Conservation (phyloP, 2,888 invertebrate genomes). For the Polia nebulosa region DNA sequence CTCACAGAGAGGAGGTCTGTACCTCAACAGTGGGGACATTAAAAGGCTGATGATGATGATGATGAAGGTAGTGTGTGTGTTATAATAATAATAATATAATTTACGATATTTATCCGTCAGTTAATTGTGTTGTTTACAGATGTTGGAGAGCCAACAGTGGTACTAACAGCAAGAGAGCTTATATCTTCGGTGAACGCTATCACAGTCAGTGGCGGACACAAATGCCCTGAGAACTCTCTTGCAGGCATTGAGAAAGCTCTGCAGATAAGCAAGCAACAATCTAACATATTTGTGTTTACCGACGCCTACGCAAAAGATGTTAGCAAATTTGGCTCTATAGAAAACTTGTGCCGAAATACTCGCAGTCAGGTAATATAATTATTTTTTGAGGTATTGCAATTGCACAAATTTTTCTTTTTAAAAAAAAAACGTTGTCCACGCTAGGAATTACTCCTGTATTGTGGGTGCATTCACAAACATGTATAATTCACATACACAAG, state of each 20-base stretch:
- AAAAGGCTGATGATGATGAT: no score
- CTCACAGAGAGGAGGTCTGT: no score
- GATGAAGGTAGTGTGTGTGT: no score
- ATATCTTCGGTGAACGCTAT: conserved; percentile 62
- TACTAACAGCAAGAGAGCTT: conserved; percentile 52
- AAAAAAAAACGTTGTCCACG: no score
- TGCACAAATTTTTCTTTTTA: neutral
- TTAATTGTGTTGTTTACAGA: conserved; percentile 59
- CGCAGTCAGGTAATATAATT: conserved; percentile 70
- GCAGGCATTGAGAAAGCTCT: conserved; percentile 78
- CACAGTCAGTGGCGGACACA: conserved; percentile 65
- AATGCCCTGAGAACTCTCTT: conserved; percentile 80
- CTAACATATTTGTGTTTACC: conserved; percentile 79
- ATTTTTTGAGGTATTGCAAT: neutral
- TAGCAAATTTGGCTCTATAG: conserved; percentile 58
- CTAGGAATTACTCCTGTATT: no score
- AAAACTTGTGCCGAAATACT: conserved; percentile 67
- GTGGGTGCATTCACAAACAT: no score
- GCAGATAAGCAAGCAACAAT: conserved; percentile 70
- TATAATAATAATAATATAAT: no score
- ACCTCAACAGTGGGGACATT: no score
- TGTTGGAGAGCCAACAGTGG: conserved; percentile 59
- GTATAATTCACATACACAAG: no score
- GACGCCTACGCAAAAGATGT: conserved; percentile 78
- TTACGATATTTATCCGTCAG: neutral